Evolutionary conservation across 2,888 invertebrate species (phyloP), one percentile per base, ranked within the genome.

Genomic region (Acrobasis suavella): DNA sequence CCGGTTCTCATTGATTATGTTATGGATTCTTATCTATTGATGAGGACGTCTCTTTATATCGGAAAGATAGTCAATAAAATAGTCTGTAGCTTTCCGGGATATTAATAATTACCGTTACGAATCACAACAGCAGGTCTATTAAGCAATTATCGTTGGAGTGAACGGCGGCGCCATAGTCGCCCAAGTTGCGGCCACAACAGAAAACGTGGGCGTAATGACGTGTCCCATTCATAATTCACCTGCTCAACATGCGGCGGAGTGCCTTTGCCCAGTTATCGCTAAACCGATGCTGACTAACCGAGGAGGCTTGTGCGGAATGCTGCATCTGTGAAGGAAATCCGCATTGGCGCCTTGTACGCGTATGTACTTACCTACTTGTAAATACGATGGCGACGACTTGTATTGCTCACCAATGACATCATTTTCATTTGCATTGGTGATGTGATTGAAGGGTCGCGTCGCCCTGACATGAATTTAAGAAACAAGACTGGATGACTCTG

Each of bases 311-410:
- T 81, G 65, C 73, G 85, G 90, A 88, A 91, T 91, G 86, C 75
- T 85, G 87, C 87, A 86, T 81, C 80, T 77, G 80, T 77, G 86
- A 85, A 89, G 89, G 91, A 91, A 90, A 91, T 91, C 90, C 90
- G 92, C 87, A 81, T 83, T 76, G 85, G 86, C 85, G 87, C 85
- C 82, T 82, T 78, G 74, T 76, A 73, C 83, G 81, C 82, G 81
- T 32, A 32, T 32, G 32, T 82, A 82, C 78, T 77, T 78, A 78
- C 72, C 68, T 68, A 75, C 68, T 74, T 75, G 77, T 77, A 75
- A 75, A 75, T 74, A 81, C 76, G 17, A 69, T 75, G 77, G 81
- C 76, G 17, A 69, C 75, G 77, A 71, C 70, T 72, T 71, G 72
- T 80, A 73, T 74, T 76, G 72, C 73, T 77, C 73, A 74, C 71